Evolutionary conservation across 2,888 invertebrate species (phyloP).

Genomic region (Exocentrus adspersus): DNA sequence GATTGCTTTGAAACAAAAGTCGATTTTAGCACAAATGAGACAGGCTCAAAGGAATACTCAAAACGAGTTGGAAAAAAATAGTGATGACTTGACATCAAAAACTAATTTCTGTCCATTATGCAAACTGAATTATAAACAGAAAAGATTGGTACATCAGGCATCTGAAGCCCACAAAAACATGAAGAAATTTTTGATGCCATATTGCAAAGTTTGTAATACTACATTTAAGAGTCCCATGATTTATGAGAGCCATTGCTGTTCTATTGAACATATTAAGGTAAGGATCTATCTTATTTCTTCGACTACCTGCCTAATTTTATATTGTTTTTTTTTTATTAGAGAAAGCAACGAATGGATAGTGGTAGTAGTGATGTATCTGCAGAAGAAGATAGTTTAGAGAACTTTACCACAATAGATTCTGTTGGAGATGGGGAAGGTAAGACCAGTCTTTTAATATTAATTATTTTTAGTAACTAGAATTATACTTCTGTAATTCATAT

Average conservation of each 20-base stretch:
- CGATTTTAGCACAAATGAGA: constrained; percentile 80
- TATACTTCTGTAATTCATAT: constrained; percentile 16
- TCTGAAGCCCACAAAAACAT: constrained; percentile 85
- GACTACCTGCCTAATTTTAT: too few species aligned
- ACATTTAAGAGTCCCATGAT: constrained; percentile 86
- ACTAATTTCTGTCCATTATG: constrained; percentile 63
- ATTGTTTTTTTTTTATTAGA: constrained; percentile 59
- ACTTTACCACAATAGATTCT: constrained; percentile 89
- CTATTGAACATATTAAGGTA: constrained; percentile 84
- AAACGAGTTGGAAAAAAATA: constrained; percentile 77
- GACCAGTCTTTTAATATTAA: constrained; percentile 25
- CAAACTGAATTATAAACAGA: constrained; percentile 63
- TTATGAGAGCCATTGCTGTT: constrained; percentile 85
- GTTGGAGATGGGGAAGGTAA: constrained; percentile 86
- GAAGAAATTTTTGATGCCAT: constrained; percentile 86
- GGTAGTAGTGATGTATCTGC: constrained; percentile 66
- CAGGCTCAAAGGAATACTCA: constrained; percentile 83
- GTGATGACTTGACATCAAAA: constrained; percentile 66
- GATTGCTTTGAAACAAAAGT: constrained; percentile 73
- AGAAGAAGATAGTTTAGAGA: constrained; percentile 79
- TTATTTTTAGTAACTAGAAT: constrained; percentile 26
- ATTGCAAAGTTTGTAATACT: constrained; percentile 80
- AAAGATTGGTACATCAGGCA: constrained; percentile 78
- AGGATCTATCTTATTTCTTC: too few species aligned
- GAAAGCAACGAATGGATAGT: constrained; percentile 66